Conservation (phyloP, 2,888 invertebrate genomes). For the Melinaea marsaeus region DNA sequence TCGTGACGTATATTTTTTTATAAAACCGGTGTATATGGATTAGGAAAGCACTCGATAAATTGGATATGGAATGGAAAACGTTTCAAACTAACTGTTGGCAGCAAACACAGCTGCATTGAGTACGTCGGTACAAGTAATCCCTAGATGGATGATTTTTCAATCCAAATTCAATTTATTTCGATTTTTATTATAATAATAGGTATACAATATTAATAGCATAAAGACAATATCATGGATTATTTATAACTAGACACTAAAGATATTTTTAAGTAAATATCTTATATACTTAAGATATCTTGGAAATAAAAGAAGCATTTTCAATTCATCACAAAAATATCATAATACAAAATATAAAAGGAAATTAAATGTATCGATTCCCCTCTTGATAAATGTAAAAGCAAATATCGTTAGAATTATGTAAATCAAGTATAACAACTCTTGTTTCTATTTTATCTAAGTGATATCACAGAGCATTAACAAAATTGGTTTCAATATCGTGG, state of each 20-base stretch:
- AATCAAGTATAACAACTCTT: constrained; percentile 57
- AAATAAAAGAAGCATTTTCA: background rate
- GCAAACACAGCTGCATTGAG: no score
- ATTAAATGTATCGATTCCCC: constrained; percentile 7
- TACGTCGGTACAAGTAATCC: no score
- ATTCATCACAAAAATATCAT: background rate
- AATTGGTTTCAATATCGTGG: constrained; percentile 71
- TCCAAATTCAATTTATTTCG: background rate
- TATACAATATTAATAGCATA: no score
- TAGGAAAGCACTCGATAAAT: no score
- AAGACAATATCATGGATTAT: no score
- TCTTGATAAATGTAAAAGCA: constrained; percentile 29
- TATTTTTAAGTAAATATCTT: no score
- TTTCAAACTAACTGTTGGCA: no score
- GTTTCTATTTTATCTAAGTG: constrained; percentile 61
- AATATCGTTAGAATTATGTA: constrained; percentile 64
- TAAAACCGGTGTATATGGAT: no score
- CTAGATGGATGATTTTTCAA: background rate
- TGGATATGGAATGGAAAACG: no score
- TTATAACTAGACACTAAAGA: no score
- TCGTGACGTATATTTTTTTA: background rate
- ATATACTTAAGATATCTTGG: background rate
- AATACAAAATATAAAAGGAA: background rate
- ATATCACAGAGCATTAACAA: constrained; percentile 64
- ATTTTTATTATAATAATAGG: no score